These are phyloP conservation scores for Drosophila multiciliata DNA, from an alignment of 2,888 invertebrate genomes.

Conservation along the genomic window DNA sequence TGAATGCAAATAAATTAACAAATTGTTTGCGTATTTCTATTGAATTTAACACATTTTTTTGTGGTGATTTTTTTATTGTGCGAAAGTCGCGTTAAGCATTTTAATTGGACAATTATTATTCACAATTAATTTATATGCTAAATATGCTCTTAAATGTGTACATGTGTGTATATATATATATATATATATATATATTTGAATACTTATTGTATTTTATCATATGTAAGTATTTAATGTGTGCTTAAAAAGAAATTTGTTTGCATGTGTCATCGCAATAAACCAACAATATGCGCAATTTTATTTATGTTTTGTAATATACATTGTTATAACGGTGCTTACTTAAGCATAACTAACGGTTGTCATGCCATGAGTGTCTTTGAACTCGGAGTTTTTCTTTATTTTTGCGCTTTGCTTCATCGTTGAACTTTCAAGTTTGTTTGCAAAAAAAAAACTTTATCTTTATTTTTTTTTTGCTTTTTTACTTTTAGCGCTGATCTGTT, in stretches of 20 bases:
- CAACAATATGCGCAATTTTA: conserved; percentile 32
- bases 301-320: conserved; percentile 24
- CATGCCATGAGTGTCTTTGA: conserved; percentile 67
- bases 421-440: conserved; percentile 21
- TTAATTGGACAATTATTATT: conserved; percentile 75
- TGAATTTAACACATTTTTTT: conserved; percentile 17
- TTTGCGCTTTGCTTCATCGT: conserved; percentile 1
- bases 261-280: conserved; percentile 54
- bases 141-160: conserved; percentile 45
- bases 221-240: conserved; percentile 1
- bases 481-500: conserved; percentile 47
- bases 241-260: conserved; percentile 26
- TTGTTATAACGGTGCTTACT: conserved; percentile 43
- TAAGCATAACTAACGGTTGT: conserved; percentile 61
- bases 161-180: background rate
- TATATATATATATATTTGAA: background rate
- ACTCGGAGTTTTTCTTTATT: conserved; percentile 24
- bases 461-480: background rate
- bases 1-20: conserved; percentile 33
- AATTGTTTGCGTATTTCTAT: conserved; percentile 29
- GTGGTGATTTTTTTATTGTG: conserved; percentile 6
- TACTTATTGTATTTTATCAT: background rate
- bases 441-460: conserved; percentile 4
- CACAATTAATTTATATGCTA: conserved; percentile 69
- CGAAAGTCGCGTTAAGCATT: conserved; percentile 23